Base-by-base conservation (phyloP, 2,797 vertebrate genomes). In the Poliocrania exsul region DNA sequence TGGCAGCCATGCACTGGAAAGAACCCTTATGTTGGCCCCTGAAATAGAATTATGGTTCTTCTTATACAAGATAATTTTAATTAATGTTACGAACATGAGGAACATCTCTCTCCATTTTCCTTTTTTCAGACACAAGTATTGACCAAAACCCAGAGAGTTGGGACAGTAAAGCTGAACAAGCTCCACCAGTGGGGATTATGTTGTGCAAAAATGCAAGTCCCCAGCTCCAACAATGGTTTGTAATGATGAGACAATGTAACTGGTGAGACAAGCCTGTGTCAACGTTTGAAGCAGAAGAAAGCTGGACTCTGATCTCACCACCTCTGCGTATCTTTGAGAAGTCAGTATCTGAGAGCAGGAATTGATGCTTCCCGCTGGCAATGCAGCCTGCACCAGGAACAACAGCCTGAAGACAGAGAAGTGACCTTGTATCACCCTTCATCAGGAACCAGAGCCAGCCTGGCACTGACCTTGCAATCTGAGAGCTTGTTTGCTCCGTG, bases 321-420 rank as follows among this genome's bases (percentile, higher is more conserved):
- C 0, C 7, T 40, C 33, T 61, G 13, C 0, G 0, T 25, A n/a
- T 38, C 25, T 40, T 29, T 69, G 35, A 61, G 64, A 33, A 44
- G 50, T 16, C 35, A 31, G 12, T 11, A 38, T 14, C 24, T 67
- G 66, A 33, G 29, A 46, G 21, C 15, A 81, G 69, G n/a, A n/a
- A 12, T 20, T 1, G 0, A 10, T 74, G 51, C 23, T 79, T 66
- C 58, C 71, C 62, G 35, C 50, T 57, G 38, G 16, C 28, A 31
- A 19, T 2, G 33, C 49, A 66, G 24, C 33, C 60, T 67, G 28
- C 37, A 13, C 5, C 4, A 25, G n/a, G 60, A 28, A 7, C 19
- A 62, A 12, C 7, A 79, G 53, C 24, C 57, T 38, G 29, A 25
- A 66, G 79, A 46, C 29, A 71, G 31, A 60, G 37, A 16, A 46